Percentiles rank a stretch among this genome's conserved stretches.
These are phyloP conservation scores for Sycophaga agraensis DNA, from an alignment of 1,140 invertebrate species.

Conservation along the genomic window DNA sequence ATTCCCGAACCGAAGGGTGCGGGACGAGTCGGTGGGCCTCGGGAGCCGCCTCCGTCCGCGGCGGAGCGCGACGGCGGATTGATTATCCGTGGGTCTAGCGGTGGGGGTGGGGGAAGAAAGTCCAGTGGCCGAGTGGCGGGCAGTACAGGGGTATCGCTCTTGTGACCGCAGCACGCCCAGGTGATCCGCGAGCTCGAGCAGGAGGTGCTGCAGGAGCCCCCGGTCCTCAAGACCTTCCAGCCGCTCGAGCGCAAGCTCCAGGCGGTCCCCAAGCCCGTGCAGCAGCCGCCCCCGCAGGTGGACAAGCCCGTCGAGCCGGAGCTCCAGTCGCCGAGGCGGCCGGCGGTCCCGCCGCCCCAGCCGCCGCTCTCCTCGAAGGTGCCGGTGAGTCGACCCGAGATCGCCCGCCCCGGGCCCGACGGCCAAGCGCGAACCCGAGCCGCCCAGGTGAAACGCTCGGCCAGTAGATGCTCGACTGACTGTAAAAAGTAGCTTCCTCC, in stretches of 20 bases:
- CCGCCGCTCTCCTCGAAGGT: slow-evolving; percentile 55
- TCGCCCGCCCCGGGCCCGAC: too few species aligned
- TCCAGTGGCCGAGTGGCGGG: background rate
- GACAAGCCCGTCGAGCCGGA: slow-evolving; percentile 54
- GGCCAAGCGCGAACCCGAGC: too few species aligned
- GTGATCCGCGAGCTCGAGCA: slow-evolving; percentile 52
- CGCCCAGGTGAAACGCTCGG: too few species aligned
- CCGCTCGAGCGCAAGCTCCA: slow-evolving; percentile 53
- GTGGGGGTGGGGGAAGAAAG: background rate
- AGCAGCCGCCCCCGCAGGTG: slow-evolving; percentile 21
- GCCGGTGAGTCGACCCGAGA: slow-evolving; percentile 41
- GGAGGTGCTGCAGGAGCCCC: slow-evolving; percentile 37
- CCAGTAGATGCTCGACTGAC: too few species aligned
- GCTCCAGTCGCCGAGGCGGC: slow-evolving; percentile 55
- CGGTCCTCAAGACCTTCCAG: slow-evolving; percentile 55
- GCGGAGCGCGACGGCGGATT: slow-evolving; percentile 4
- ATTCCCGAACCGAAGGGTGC: background rate
- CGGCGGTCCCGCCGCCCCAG: slow-evolving; percentile 61
- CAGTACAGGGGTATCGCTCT: background rate
- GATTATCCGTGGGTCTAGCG: background rate
- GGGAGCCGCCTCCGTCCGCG: background rate
- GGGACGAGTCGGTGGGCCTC: too few species aligned
- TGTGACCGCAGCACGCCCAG: slow-evolving; percentile 44
- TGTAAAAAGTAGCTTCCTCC: too few species aligned
- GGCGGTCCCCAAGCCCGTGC: slow-evolving; percentile 43